Evolutionary conservation across 1,140 invertebrate genomes (phyloP), one percentile per base, ranked within the genome.

Genomic region (Micrasema longulum): DNA sequence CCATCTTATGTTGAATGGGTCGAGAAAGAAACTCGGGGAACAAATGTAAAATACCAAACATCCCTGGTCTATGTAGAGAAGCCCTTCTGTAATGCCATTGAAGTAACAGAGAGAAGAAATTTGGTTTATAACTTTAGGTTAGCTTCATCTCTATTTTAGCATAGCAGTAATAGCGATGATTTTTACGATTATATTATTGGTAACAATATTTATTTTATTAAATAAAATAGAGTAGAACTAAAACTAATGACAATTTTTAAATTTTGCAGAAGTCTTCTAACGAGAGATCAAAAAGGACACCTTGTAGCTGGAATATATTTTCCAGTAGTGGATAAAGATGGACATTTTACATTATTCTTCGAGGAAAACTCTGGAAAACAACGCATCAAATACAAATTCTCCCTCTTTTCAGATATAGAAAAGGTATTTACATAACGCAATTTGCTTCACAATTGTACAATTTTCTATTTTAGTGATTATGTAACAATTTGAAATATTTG

Each of bases 21-120:
- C 74, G 92, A 94, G 78, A 86, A 88, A 66, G 89, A 90, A 79
- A 91, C 88, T 36, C 84, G 90, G 45, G 88, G 87, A 23, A 84
- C 84, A 76, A 81, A 85, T 68, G 83, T 88, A 74, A 87, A 88
- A 63, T 85, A 84, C 76, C 85, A 88, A 78, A 87, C 85, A n/a
- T 93, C 90, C 55, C 84, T 96, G 9, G 89, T 96, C 70, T 96
- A 92, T 78, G 87, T 92, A 43, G 90, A 89, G 23, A 86, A 89
- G 75, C 92, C 92, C 16, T 97, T 94, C 83, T 81, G 92, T 48
- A 94, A 92, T 76, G 91, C 91, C 43, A 88, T 96, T 50, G 90
- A 93, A 80, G 91, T 96, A 22, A 94, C 94, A 0, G 95, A 97
- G 81, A 89, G 95, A 69, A 88, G 95, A 75, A 96, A 97, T 82